These are phyloP conservation scores for Danio albolineatus DNA, from an alignment of 2,797 vertebrate species.

Conservation along the genomic window DNA sequence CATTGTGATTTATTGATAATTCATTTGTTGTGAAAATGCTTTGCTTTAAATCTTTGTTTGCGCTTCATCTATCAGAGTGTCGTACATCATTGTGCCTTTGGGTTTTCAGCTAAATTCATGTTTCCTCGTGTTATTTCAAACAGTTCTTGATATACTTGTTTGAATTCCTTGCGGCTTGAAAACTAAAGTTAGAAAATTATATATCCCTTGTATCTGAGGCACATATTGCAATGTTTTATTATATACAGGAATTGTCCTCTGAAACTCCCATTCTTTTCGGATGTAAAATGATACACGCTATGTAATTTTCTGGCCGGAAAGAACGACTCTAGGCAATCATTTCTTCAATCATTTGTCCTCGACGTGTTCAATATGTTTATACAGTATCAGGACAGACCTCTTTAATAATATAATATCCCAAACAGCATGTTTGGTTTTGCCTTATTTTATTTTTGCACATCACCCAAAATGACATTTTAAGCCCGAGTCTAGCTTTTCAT, in stretches of 20 bases:
- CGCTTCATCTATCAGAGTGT: conserved; percentile 53
- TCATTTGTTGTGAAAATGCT: conserved; percentile 60
- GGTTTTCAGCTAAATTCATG: conserved; percentile 54
- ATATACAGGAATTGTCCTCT: conserved; percentile 54
- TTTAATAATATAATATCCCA: conserved; percentile 33
- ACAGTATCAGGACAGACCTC: conserved; percentile 21
- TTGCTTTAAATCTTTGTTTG: conserved; percentile 56
- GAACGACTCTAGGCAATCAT: conserved; percentile 45
- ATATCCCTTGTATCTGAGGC: conserved; percentile 50
- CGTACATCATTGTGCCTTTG: conserved; percentile 47
- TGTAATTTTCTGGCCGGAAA: conserved; percentile 62
- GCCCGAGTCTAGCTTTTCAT: conserved; percentile 40
- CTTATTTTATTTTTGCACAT: conserved; percentile 30
- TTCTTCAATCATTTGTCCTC: conserved; percentile 58
- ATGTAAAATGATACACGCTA: conserved; percentile 49
- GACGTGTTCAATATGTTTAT: conserved; percentile 24
- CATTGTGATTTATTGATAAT: conserved; percentile 60
- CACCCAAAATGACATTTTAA: conserved; percentile 41
- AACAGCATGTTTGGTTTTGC: conserved; percentile 50
- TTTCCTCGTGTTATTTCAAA: conserved; percentile 50
- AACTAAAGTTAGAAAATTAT: conserved; percentile 63
- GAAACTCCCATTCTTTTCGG: conserved; percentile 45
- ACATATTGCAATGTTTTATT: conserved; percentile 63
- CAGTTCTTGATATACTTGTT: conserved; percentile 53
- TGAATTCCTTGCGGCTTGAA: conserved; percentile 54